Conservation (phyloP, 37 sponge, comb jelly and placozoan genomes). For the Theonella swinhoei region DNA sequence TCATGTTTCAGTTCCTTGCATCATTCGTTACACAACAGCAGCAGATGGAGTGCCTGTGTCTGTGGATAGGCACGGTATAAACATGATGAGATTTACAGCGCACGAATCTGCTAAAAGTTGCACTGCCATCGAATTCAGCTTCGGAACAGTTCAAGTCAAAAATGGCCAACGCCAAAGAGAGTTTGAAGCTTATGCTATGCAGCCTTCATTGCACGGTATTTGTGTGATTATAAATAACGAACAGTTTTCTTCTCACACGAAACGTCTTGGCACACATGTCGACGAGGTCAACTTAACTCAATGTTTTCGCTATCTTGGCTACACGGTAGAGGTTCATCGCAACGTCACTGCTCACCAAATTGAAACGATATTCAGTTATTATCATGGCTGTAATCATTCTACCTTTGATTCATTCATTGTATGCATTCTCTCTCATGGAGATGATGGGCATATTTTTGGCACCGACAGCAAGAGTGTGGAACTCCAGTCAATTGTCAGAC, state of each 20-base stretch:
- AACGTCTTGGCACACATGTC: slow-evolving; percentile 25
- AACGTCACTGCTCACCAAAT: slow-evolving; percentile 50
- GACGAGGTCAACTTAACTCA: slow-evolving; percentile 40
- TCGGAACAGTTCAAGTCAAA: not conserved
- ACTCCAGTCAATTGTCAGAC: slow-evolving; percentile 25
- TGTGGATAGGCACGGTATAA: not conserved
- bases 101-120: not conserved
- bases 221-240: slow-evolving; percentile 79
- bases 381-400: slow-evolving; percentile 38
- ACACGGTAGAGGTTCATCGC: slow-evolving; percentile 44
- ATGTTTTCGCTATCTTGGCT: slow-evolving; percentile 53
- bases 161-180: not conserved
- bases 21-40: not conserved
- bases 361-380: slow-evolving; percentile 29
- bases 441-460: slow-evolving; percentile 64
- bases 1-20: not conserved
- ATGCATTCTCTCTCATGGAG: slow-evolving; percentile 88
- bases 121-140: not conserved
- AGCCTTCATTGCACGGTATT: slow-evolving; percentile 56
- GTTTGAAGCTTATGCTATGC: slow-evolving; percentile 49
- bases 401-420: slow-evolving; percentile 81
- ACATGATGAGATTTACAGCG: not conserved
- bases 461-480: slow-evolving; percentile 63
- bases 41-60: not conserved
- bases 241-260: slow-evolving; percentile 20